Base-by-base conservation (phyloP, 2,888 invertebrate genomes). In the Cybosia mesomella region DNA sequence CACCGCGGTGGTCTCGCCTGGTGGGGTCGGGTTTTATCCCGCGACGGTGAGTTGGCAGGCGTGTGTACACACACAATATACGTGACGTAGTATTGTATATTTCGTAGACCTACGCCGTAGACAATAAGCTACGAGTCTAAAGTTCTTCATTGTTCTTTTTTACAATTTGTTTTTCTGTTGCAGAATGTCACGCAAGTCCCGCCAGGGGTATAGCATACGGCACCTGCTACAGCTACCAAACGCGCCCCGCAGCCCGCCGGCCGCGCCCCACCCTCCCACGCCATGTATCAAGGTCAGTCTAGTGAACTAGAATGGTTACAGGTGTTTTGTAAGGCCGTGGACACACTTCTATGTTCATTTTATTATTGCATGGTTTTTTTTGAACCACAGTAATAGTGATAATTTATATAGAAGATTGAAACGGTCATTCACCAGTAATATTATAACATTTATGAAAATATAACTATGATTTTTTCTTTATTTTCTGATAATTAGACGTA, bases 121-220 rank as follows among this genome's bases (percentile, higher is more conserved):
- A 18, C 24, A 1, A n/a, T 32, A 11, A 11, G 39, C n/a, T 64
- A 64, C 55, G 55, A 64, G 10, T 18, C 22, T 34, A 15, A 4
- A 24, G 43, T 22, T 39, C 5, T 28, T 11, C 18, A n/a, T 24
- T 8, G 11, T 63, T 21, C 43, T n/a, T 58, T 21, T 24, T 24
- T 5, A 58, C 18, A 15, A 15, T 34, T 22, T 8, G 64, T 74
- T 72, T 67, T 68, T 82, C 68, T 55, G 55, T 58, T 58, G 1
- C 89, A 95, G 95, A 86, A 95, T 95, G 95, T 95, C 95, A 81
- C 93, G 93, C 70, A 95, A 94, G 80, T 89, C 92, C 65, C 92
- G 94, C 34, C 93, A 94, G 72, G 93, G 94, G 61, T 95, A 95
- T 89, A 95, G 93, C 87, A 95, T 95, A 79, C 91, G 95, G 34